phyloP scores from a whole-genome alignment of 1,140 invertebrate species.

The Ericerus pela region DNA sequence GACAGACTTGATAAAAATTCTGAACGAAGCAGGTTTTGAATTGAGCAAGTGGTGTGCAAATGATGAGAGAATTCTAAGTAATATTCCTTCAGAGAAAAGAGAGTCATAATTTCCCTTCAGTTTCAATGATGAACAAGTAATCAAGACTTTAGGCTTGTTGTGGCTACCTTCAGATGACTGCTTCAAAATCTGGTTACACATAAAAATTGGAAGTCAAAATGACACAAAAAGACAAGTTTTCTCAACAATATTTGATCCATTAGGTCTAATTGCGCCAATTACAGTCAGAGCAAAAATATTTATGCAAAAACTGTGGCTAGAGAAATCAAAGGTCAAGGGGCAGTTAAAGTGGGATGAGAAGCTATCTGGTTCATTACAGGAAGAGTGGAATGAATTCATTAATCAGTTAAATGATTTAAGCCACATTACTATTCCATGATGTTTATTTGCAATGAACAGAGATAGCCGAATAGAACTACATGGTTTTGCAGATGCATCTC shows the following conservation, averaged over 20 bases:
- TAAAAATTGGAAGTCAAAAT: background rate
- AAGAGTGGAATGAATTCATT: background rate
- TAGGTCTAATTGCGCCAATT: conserved; percentile 18
- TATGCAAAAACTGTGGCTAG: conserved; percentile 19
- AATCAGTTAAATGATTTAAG: conserved; percentile 1
- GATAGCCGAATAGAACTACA: conserved; percentile 17
- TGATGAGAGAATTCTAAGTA: background rate
- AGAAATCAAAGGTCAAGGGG: background rate
- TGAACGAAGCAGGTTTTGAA: conserved; percentile 20
- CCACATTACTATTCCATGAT: conserved; percentile 8
- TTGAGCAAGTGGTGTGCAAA: conserved; percentile 24
- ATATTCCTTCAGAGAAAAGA: conserved; percentile 9
- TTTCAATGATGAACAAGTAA: background rate
- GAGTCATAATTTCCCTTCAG: background rate
- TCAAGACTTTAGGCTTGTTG: conserved; percentile 6
- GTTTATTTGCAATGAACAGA: background rate
- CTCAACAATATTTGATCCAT: conserved; percentile 20
- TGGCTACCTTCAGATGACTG: background rate
- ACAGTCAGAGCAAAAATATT: conserved; percentile 15
- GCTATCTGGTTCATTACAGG: conserved; percentile 16
- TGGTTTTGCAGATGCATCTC: conserved; percentile 29
- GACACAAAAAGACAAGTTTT: conserved; percentile 17
- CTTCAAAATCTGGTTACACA: background rate
- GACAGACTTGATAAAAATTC: conserved; percentile 20
- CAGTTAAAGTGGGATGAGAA: conserved; percentile 28